These are phyloP conservation scores for Leucozona laternaria DNA, from an alignment of 2,888 invertebrate species.

Conservation along the genomic window DNA sequence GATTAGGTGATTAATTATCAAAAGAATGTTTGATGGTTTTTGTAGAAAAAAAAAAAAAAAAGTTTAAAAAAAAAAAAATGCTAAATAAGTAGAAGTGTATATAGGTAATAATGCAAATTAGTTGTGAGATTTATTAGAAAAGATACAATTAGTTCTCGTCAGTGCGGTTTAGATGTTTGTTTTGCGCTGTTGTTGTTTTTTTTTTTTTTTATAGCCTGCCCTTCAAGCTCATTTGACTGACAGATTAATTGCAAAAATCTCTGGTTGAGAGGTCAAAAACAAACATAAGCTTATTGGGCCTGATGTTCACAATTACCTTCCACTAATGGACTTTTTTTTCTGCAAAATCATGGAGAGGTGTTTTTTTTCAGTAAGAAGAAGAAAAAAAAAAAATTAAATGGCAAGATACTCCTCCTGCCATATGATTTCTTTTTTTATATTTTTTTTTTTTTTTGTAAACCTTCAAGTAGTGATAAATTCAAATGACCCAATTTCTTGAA, in stretches of 20 bases:
- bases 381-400: constrained; percentile 15
- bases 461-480: constrained; percentile 64
- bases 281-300: constrained; percentile 50
- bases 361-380: background rate
- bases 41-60: background rate
- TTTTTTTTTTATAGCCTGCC: constrained; percentile 22
- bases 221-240: constrained; percentile 64
- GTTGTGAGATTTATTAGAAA: constrained; percentile 54
- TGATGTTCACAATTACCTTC: constrained; percentile 29
- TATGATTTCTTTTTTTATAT: background rate
- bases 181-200: constrained; percentile 12
- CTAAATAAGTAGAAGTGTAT: constrained; percentile 2
- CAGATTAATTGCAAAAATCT: constrained; percentile 65
- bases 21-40: constrained; percentile 33
- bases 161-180: constrained; percentile 23
- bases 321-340: constrained; percentile 45
- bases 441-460: background rate
- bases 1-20: constrained; percentile 70
- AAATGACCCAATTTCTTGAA: constrained; percentile 72
- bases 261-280: constrained; percentile 34
- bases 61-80: background rate
- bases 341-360: constrained; percentile 38
- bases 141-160: constrained; percentile 65
- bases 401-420: constrained; percentile 36
- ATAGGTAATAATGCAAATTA: constrained; percentile 58